Base-by-base conservation (phyloP, 2,113 vertebrate genomes). In the Myxocyprinus asiaticus region DNA sequence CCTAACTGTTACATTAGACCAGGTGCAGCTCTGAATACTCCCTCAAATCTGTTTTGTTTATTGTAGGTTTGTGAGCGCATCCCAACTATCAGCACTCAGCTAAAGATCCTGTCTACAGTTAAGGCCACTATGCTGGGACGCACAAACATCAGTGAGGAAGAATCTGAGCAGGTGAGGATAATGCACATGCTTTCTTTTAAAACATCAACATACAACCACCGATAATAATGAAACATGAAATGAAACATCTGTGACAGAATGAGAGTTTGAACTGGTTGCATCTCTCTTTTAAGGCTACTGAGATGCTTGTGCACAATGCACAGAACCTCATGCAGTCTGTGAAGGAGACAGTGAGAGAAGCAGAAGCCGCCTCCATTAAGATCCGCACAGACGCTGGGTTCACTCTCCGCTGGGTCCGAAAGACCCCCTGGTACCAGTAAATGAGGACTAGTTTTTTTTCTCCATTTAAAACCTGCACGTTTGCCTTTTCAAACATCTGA, bases 281-380 rank as follows among this genome's bases (percentile, higher is more conserved):
- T 64, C 47, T 68, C 58, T 72, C 12, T 76, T 9, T 53, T 53
- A 68, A 98, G 97, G 97, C 97, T 86, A 99, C 97, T 0, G 97
- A 99, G 82, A 99, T 99, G 98, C 87, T 99, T 92, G 98, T 99
- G 81, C 98, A 99, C 72, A 99, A 99, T 0, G 98, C 98, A 43
- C 98, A 99, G 94, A 99, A 99, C 88, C 93, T 99, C 70, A 99
- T 99, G 98, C 98, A 98, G 89, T 99, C 97, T 0, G 98, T 99
- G 85, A 99, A 99, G 92, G 98, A 99, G 91, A 99, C 98, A 0
- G 98, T 99, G 79, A 90, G 98, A 89, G 98, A 99, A 89, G 98
- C 97, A n/a, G 98, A 99, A 88, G 98, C 98, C 9, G 98, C 98
- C 12, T 99, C 98, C 80, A 99, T 99, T 87, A 99, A 98, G 93